phyloP scores from a whole-genome alignment of 2,888 invertebrate genomes.

The Drosophila paranaensis region DNA sequence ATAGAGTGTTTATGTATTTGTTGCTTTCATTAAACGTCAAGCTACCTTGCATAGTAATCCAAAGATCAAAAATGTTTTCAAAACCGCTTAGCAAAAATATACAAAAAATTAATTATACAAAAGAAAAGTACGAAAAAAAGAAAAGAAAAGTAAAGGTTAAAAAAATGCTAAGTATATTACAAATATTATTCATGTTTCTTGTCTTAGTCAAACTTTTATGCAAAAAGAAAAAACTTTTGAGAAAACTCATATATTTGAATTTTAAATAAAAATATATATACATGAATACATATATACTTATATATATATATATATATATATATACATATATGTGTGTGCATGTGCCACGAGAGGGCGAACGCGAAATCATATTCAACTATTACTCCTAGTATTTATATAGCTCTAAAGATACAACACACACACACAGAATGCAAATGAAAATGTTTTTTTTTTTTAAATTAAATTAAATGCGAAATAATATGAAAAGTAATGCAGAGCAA shows the following conservation, averaged over 20 bases:
- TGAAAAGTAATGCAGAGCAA: conserved; percentile 25
- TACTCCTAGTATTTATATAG: conserved; percentile 51
- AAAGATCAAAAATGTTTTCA: conserved; percentile 76
- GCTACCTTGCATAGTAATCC: conserved; percentile 78
- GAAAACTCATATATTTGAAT: conserved; percentile 55
- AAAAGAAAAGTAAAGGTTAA: conserved; percentile 9
- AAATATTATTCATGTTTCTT: conserved; percentile 74
- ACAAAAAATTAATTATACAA: conserved; percentile 38
- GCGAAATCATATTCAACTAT: conserved; percentile 34
- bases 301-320: conserved; percentile 23
- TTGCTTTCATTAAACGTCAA: conserved; percentile 62
- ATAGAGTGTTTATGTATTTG: conserved; percentile 45
- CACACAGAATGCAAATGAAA: conserved; percentile 22
- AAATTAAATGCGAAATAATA: conserved; percentile 7
- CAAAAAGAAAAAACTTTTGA: conserved; percentile 32
- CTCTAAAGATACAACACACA: conserved; percentile 35
- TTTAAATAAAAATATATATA: conserved; percentile 48
- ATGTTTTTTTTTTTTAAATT: conserved; percentile 11
- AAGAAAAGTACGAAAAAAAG: not conserved
- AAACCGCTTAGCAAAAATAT: conserved; percentile 73
- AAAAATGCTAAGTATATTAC: conserved; percentile 40
- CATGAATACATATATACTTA: conserved; percentile 27
- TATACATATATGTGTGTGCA: conserved; percentile 29
- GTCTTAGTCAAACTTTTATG: conserved; percentile 74
- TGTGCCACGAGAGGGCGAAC: conserved; percentile 17